phyloP scores from a whole-genome alignment of 2,113 vertebrate species.

The Hippoglossus stenolepis region DNA sequence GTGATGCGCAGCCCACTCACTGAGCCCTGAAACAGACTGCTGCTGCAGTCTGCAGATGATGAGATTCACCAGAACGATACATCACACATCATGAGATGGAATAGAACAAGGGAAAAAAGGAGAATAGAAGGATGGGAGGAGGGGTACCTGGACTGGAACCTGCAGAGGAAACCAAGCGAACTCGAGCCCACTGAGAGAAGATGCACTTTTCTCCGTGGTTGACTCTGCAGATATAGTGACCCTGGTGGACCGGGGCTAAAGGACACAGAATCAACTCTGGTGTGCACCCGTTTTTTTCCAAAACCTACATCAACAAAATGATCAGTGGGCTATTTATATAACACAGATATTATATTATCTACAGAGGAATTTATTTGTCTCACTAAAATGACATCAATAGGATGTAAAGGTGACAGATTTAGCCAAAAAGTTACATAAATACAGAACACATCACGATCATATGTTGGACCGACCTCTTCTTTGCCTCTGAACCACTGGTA shows the following conservation, averaged over 20 bases:
- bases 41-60: conserved; percentile 58
- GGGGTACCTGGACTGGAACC: conserved; percentile 75
- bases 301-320: conserved; percentile 69
- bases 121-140: not conserved
- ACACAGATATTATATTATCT: too few relatives aligned
- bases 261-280: conserved; percentile 80
- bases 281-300: conserved; percentile 70
- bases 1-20: conserved; percentile 77
- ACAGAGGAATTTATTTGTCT: not conserved
- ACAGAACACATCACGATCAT: not conserved
- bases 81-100: not conserved
- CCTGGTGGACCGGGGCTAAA: conserved; percentile 16
- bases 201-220: conserved; percentile 77
- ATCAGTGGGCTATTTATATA: not conserved
- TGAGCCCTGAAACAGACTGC: conserved; percentile 68
- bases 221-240: conserved; percentile 87
- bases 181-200: conserved; percentile 86
- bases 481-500: conserved; percentile 90
- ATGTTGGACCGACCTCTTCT: conserved; percentile 78
- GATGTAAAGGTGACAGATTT: not conserved
- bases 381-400: not conserved
- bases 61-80: not conserved
- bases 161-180: conserved; percentile 68
- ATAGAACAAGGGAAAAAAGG: not conserved
- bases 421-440: not conserved